phyloP scores from a whole-genome alignment of 2,888 invertebrate species.

The Phasia obesa region DNA sequence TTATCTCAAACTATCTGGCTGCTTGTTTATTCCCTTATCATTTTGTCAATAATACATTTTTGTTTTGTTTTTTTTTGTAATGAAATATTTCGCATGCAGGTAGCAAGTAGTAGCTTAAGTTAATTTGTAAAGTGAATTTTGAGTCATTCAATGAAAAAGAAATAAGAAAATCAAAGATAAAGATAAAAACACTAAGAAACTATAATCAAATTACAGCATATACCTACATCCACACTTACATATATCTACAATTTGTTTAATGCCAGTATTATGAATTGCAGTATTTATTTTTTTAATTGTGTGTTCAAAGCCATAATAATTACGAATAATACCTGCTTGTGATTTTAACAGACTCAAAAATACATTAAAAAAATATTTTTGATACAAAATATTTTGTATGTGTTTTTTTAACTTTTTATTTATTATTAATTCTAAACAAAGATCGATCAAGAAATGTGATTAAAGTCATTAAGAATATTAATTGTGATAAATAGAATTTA shows the following conservation, averaged over 20 bases:
- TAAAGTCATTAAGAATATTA: no score
- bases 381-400: no score
- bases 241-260: background rate
- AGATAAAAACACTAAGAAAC: constrained; percentile 20
- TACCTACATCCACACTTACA: no score
- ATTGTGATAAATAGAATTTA: no score
- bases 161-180: background rate
- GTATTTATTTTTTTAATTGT: constrained; percentile 25
- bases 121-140: constrained; percentile 45
- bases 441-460: no score
- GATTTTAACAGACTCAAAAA: constrained; percentile 3
- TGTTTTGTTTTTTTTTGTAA: constrained; percentile 41
- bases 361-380: no score
- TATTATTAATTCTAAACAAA: no score
- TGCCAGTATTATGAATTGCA: constrained; percentile 7
- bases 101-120: constrained; percentile 13
- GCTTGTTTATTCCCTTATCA: constrained; percentile 49
- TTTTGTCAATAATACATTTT: constrained; percentile 58
- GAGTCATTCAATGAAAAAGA: constrained; percentile 37
- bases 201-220: constrained; percentile 14
- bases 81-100: constrained; percentile 59
- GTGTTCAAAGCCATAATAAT: constrained; percentile 46
- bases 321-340: constrained; percentile 26
- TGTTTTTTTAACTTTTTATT: background rate
- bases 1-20: constrained; percentile 3